Base-by-base conservation (phyloP, 2,113 vertebrate genomes). In the Dicaeum eximium region DNA sequence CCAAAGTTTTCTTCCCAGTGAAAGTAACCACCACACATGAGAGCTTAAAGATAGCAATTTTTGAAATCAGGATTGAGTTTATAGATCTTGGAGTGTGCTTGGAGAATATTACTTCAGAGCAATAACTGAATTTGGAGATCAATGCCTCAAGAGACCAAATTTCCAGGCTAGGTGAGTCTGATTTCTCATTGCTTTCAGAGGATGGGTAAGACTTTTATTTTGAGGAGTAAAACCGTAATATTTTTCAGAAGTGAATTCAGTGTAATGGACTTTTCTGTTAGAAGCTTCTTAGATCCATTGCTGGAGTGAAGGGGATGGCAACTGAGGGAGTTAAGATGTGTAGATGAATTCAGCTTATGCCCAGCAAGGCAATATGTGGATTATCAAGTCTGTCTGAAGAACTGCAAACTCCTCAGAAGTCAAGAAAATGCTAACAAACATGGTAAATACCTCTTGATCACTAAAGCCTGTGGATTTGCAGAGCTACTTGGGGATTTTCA, bases 381-480 rank as follows among this genome's bases (percentile, higher is more conserved):
- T 88, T 88, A 75, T 90, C 86, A 80, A 80, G 35, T 40, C 37
- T 80, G 64, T 74, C 73, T n/a, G 12, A 82, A 84, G 84, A 92
- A 56, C 74, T 90, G 65, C 72, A 85, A 6, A 61, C 75, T 88
- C 48, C 53, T 91, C 72, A n/a, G 44, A 80, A 88, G 54, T 94
- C 84, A 88, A 67, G 89, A 57, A 96, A 94, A 92, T 73, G 80
- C 62, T 75, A 81, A 78, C 31, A 84, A 82, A 66, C 15, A 10
- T 18, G 31, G 42, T 64, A 84, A 94, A 94, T 79, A 70, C 58
- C 60, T 66, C 54, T 57, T 92, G 90, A 92, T 88, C 91, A 86
- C 61, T 93, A 84, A 96, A 88, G 74, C 77, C 67, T 81, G 45
- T 92, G 88, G 92, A 90, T 93, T 93, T 94, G 50, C 10, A 8